Base-by-base conservation (phyloP, 1,140 invertebrate genomes). In the Saccostrea cuccullata region DNA sequence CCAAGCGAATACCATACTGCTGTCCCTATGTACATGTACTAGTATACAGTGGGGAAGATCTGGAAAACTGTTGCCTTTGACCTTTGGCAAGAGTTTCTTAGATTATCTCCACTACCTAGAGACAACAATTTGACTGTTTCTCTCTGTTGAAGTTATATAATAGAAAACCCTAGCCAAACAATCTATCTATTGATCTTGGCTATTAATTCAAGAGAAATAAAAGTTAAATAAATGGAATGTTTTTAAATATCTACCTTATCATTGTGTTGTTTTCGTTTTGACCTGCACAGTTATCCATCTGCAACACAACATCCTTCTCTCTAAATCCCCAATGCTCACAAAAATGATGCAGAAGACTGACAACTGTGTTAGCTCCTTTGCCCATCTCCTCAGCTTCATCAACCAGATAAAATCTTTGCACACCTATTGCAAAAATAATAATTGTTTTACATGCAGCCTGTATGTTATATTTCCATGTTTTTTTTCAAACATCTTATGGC, bases 231-330 rank as follows among this genome's bases (percentile, higher is more conserved):
- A 47, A 47, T 47, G 47, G 47, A 47, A 47, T 47, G 47, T n/a
- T 47, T 47, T 58, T 4, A 60, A 67, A 86, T 26, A 60, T 26
- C n/a, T 93, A 92, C 91, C 89, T 91, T 64, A 93, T 36, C 55
- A 93, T 67, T 55, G 70, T 88, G 56, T 89, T 91, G 87, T 92
- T 93, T n/a, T 93, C n/a, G 58, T 93, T 93, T 82, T 92, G 92
- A 0, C 92, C 92, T 26, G 73, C 77, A 82, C 92, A 91, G 56
- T 93, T 92, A 84, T 93, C 92, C 86, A 88, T 88, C 23, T 91
- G 90, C 3, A 93, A 23, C 0, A 88, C 20, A 9, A 89, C 56
- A 84, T 88, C 9, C 15, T 77, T 89, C 77, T 92, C 91, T 55
- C 91, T 91, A 84, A 90, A 47, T 36, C 91, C 91, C 90, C 87